Evolutionary conservation across 2,113 vertebrate species (phyloP).

Genomic region (Gadus chalcogrammus): DNA sequence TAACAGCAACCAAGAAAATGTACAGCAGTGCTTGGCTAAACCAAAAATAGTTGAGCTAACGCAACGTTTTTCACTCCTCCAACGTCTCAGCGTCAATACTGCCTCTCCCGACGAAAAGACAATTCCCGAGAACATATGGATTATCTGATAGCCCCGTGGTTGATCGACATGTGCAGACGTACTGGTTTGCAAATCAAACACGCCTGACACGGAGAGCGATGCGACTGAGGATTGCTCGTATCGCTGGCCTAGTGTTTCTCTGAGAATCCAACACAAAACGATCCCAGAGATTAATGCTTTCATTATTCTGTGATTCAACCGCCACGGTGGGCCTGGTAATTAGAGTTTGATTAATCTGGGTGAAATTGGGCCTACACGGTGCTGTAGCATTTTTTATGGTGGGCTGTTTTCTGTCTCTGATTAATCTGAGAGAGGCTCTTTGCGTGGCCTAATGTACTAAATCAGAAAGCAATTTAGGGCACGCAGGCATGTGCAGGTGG

Average conservation of each 20-base stretch:
- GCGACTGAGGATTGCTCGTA: neutral
- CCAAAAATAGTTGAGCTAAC: no score
- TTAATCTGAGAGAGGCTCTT: slow-evolving; percentile 17
- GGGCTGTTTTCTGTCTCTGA: slow-evolving; percentile 30
- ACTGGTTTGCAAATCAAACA: neutral
- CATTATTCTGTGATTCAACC: slow-evolving; percentile 53
- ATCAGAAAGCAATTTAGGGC: slow-evolving; percentile 10
- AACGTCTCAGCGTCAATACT: no score
- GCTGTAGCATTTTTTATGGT: slow-evolving; percentile 14
- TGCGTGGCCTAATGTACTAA: neutral
- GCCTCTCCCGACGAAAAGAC: no score
- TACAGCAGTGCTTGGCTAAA: no score
- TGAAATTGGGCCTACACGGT: slow-evolving; percentile 14
- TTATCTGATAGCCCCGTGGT: neutral
- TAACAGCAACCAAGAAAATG: no score
- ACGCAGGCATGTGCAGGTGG: neutral
- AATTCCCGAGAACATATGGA: neutral
- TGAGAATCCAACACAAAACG: neutral
- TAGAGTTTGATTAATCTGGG: slow-evolving; percentile 50
- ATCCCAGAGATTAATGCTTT: slow-evolving; percentile 45
- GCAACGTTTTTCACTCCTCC: no score
- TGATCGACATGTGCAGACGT: neutral
- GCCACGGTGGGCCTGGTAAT: slow-evolving; percentile 39
- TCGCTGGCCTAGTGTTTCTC: no score
- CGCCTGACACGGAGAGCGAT: neutral